phyloP scores from a whole-genome alignment of 2,888 invertebrate species.

The Choristoneura rosaceana region DNA sequence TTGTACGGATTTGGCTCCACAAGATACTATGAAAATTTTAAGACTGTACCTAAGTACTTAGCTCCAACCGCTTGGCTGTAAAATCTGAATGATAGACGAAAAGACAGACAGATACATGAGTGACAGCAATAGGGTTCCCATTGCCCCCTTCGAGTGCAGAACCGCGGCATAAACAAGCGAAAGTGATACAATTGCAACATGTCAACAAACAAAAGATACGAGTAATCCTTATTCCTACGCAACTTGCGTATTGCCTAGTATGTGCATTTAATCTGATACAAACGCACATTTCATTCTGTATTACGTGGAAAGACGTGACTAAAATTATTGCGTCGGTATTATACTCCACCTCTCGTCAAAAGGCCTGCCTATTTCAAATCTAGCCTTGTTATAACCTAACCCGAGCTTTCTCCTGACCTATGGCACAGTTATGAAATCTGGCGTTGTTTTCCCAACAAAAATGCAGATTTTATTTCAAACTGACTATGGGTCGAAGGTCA shows the following conservation, averaged over 20 bases:
- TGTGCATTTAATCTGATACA: conserved; percentile 32
- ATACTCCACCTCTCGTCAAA: conserved; percentile 25
- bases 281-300: conserved; percentile 38
- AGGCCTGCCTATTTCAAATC: conserved; percentile 41
- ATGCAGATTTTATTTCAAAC: conserved; percentile 59
- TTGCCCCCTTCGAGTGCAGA: too few species aligned
- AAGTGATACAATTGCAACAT: neutral
- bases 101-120: too few species aligned
- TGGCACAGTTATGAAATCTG: conserved; percentile 70
- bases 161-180: neutral
- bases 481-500: conserved; percentile 62
- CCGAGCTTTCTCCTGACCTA: conserved; percentile 84
- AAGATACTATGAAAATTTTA: too few species aligned
- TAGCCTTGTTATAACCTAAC: conserved; percentile 43
- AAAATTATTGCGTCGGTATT: conserved; percentile 33
- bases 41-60: too few species aligned
- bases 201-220: neutral
- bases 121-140: too few species aligned
- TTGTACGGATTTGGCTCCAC: too few species aligned
- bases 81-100: too few species aligned
- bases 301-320: conserved; percentile 40
- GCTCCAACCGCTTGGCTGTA: too few species aligned
- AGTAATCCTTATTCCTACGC: conserved; percentile 23
- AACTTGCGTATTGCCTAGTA: conserved; percentile 26
- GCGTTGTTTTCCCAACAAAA: conserved; percentile 67